Evolutionary conservation across 2,888 invertebrate species (phyloP), one percentile per base, ranked within the genome.

Genomic region (Pyralis farinalis): DNA sequence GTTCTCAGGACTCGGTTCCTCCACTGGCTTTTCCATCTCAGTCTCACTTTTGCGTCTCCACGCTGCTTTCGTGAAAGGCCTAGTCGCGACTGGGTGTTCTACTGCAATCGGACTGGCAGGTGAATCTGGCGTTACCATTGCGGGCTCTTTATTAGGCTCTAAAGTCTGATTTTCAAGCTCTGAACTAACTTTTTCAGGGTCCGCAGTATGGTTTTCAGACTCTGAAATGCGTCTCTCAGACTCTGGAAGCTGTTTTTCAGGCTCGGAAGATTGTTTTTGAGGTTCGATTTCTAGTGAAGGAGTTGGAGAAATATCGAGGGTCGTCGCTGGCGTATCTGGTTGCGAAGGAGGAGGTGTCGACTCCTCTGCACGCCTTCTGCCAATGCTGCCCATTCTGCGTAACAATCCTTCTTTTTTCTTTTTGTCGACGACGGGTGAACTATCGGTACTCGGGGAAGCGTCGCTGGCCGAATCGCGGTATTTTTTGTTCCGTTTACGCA

Each of bases 21-120:
- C 90, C 36, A 77, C 71, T 12, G 76, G 76, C 49, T 75, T 79
- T 54, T 69, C 90, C 79, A 82, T 90, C 66, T 69, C 80, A 11
- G 70, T 65, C 41, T 70, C 71, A 42, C 74, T 76, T 34, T 71
- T 75, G 8, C 82, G 73, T 51, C 77, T 81, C 91, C 91, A 91
- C 32, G 89, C 88, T 33, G 90, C 87, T 51, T 91, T 86, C 0
- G 90, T 80, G 62, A 91, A 91, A 0, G 90, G 89, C 1, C 87
- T 77, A 42, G 90, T 90, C 16, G 91, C 90, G 20, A 90, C 85
- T 7, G 88, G 78, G 49, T 89, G 88, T 46, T 82, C 80, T 37
- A 79, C 85, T 3, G 84, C 81, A 28, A 87, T 82, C 20, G 86
- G 82, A 50, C 81, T 84, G 43, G 69, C 69, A 38, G 75, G 68